Percentiles rank a stretch among this genome's conserved stretches.
Conservation (phyloP, 1,140 invertebrate genomes). For the Caerostris darwini region DNA sequence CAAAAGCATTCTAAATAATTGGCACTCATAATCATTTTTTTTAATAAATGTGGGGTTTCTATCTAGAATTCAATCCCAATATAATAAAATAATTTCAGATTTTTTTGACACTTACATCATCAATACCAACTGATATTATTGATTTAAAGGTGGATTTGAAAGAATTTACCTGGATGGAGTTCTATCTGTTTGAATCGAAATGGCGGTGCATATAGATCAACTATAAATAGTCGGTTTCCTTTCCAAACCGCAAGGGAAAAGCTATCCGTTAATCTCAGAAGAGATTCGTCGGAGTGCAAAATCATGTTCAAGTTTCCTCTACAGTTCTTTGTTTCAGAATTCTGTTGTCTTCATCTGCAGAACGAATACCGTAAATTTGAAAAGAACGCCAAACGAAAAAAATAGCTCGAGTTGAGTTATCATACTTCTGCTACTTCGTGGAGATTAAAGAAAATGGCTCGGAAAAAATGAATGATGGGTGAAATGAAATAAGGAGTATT, state of each 20-base stretch:
- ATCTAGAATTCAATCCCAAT: no score
- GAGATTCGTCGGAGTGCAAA: slow-evolving; percentile 24
- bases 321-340: background rate
- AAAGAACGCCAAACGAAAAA: background rate
- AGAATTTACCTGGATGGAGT: background rate
- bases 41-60: no score
- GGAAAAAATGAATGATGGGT: background rate
- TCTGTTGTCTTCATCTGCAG: background rate
- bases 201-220: slow-evolving; percentile 34
- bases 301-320: slow-evolving; percentile 8
- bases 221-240: slow-evolving; percentile 47
- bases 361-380: background rate
- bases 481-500: slow-evolving; percentile 1
- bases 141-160: background rate
- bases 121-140: background rate
- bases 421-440: background rate
- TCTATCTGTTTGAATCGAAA: background rate
- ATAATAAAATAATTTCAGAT: no score
- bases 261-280: slow-evolving; percentile 6
- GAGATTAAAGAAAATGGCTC: slow-evolving; percentile 26
- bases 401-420: slow-evolving; percentile 28
- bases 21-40: no score
- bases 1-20: no score
- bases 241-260: background rate
- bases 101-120: no score